Evolutionary conservation across 2,888 invertebrate genomes (phyloP).

Genomic region (Mechanitis mazaeus): DNA sequence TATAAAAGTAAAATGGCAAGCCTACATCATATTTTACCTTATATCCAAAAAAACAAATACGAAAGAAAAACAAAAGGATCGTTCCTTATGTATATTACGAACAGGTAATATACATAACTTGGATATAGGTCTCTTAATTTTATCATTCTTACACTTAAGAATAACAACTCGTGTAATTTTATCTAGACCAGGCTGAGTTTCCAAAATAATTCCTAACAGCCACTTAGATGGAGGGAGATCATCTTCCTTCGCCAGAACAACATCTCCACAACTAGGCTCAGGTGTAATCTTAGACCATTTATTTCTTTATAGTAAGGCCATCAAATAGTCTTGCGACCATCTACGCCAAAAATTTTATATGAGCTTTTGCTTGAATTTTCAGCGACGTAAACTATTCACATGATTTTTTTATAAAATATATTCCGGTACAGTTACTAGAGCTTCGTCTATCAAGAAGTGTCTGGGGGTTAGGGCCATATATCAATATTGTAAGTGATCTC

Average conservation of each 20-base stretch:
- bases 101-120: constrained; percentile 18
- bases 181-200: constrained; percentile 18
- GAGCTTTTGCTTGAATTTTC: constrained; percentile 1
- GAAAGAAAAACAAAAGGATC: background rate
- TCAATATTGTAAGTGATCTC: constrained; percentile 3
- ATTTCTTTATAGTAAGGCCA: constrained; percentile 7
- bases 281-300: constrained; percentile 5
- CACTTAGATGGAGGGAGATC: constrained; percentile 20
- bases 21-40: no score
- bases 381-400: background rate
- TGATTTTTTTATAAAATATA: background rate
- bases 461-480: background rate
- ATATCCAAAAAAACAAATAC: no score
- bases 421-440: constrained; percentile 3
- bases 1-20: no score
- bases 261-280: constrained; percentile 13
- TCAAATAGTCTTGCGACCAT: constrained; percentile 13
- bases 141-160: constrained; percentile 8
- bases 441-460: constrained; percentile 11
- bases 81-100: background rate
- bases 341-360: constrained; percentile 8
- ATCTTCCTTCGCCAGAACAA: constrained; percentile 16
- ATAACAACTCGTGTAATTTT: constrained; percentile 14
- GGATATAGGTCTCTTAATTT: constrained; percentile 11
- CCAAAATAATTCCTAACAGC: constrained; percentile 16